Conservation (phyloP, 2,888 invertebrate genomes). For the Pycnomerus fuliginosus region DNA sequence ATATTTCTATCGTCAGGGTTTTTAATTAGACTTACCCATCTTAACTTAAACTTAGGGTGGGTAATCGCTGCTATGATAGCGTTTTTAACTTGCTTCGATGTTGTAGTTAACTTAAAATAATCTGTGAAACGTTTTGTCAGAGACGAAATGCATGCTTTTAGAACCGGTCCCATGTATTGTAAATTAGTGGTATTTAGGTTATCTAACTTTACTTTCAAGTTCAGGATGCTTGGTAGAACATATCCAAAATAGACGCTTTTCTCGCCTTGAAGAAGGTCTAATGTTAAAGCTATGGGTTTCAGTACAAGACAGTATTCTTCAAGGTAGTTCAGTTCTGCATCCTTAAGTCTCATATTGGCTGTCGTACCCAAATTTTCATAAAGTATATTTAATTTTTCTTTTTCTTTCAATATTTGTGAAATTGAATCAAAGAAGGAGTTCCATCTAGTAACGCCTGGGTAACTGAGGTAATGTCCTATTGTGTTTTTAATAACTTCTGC, state of each 20-base stretch:
- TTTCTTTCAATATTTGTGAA: constrained; percentile 17
- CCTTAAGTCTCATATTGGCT: not conserved
- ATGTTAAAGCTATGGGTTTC: constrained; percentile 14
- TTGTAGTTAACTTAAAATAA: too few species aligned
- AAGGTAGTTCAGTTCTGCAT: not conserved
- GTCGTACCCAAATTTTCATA: not conserved
- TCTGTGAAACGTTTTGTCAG: too few species aligned
- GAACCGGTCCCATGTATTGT: too few species aligned
- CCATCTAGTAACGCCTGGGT: constrained; percentile 24
- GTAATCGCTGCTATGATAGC: too few species aligned
- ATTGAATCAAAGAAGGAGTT: constrained; percentile 23
- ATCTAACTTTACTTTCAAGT: too few species aligned
- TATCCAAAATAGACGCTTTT: constrained; percentile 14
- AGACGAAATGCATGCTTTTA: too few species aligned
- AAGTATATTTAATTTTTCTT: not conserved
- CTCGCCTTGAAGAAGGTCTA: constrained; percentile 23
- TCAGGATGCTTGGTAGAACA: too few species aligned
- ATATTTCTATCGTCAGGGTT: too few species aligned
- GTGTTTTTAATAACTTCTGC: constrained; percentile 22
- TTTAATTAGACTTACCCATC: too few species aligned
- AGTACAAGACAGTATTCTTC: constrained; percentile 5
- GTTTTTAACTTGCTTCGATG: too few species aligned
- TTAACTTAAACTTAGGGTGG: too few species aligned
- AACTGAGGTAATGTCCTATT: constrained; percentile 24
- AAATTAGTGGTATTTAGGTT: too few species aligned